Percentiles rank a stretch among this genome's conserved stretches.
These are phyloP conservation scores for Scalopus aquaticus DNA, from an alignment of 2,113 vertebrate genomes.

Conservation along the genomic window DNA sequence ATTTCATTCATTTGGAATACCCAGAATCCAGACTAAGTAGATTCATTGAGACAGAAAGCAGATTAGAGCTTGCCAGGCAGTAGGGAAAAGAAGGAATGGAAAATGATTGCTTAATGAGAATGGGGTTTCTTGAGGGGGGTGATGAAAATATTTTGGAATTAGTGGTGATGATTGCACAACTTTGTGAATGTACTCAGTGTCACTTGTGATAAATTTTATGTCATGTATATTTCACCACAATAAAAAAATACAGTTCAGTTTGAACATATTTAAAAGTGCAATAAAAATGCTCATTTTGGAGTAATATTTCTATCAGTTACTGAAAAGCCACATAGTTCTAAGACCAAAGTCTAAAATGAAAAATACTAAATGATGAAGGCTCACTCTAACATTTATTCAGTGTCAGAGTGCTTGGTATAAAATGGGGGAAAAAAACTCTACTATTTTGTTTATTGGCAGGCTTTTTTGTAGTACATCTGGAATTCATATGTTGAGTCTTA, in stretches of 20 bases:
- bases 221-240: neutral
- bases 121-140: neutral
- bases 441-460: constrained; percentile 66
- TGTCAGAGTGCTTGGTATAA: constrained; percentile 40
- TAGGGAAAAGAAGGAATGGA: no score
- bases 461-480: constrained; percentile 57
- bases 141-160: neutral
- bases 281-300: constrained; percentile 38
- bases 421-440: neutral
- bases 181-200: neutral
- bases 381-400: constrained; percentile 12
- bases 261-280: constrained; percentile 7
- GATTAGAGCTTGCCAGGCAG: neutral
- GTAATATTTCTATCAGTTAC: neutral
- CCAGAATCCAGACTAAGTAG: neutral
- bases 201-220: neutral
- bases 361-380: neutral
- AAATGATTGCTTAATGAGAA: neutral
- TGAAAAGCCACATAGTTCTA: neutral
- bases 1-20: neutral
- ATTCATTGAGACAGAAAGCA: neutral
- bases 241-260: neutral
- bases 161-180: neutral
- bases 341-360: constrained; percentile 15
- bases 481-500: constrained; percentile 53